Percentiles rank a stretch among this genome's conserved stretches.
These are phyloP conservation scores for Melieria picta DNA, from an alignment of 2,888 invertebrate species.

Conservation along the genomic window DNA sequence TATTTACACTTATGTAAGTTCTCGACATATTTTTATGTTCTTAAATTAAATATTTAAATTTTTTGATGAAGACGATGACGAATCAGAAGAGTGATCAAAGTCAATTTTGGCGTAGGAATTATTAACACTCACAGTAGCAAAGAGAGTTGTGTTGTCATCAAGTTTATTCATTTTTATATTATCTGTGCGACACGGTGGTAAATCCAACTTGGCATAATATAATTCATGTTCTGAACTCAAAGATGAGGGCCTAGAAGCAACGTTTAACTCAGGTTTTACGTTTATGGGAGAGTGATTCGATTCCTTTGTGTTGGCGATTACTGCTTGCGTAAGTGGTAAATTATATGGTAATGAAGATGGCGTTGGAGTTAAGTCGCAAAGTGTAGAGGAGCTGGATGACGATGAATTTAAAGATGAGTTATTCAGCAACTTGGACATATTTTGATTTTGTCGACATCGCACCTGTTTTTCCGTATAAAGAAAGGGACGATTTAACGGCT, in stretches of 20 bases:
- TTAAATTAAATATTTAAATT: slow-evolving; percentile 24
- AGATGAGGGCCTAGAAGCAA: slow-evolving; percentile 56
- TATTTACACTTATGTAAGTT: not conserved
- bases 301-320: slow-evolving; percentile 16
- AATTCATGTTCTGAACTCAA: slow-evolving; percentile 67
- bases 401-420: slow-evolving; percentile 28
- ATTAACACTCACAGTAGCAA: slow-evolving; percentile 3
- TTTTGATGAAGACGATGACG: slow-evolving; percentile 29
- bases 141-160: not conserved
- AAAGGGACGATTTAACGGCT: slow-evolving; percentile 42
- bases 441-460: slow-evolving; percentile 5
- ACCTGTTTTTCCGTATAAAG: slow-evolving; percentile 7
- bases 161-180: slow-evolving; percentile 5
- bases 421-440: slow-evolving; percentile 13
- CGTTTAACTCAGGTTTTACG: not conserved
- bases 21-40: not conserved
- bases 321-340: slow-evolving; percentile 36
- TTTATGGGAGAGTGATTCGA: not conserved
- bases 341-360: slow-evolving; percentile 42
- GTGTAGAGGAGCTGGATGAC: slow-evolving; percentile 50
- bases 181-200: slow-evolving; percentile 61
- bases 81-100: slow-evolving; percentile 36
- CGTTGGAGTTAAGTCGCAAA: slow-evolving; percentile 15
- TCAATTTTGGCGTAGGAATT: slow-evolving; percentile 34
- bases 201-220: slow-evolving; percentile 75